A percentile compares a stretch with the other conserved stretches of the same genome.
phyloP scores from a whole-genome alignment of 2,797 vertebrate genomes.

The Chromobotia macracanthus region DNA sequence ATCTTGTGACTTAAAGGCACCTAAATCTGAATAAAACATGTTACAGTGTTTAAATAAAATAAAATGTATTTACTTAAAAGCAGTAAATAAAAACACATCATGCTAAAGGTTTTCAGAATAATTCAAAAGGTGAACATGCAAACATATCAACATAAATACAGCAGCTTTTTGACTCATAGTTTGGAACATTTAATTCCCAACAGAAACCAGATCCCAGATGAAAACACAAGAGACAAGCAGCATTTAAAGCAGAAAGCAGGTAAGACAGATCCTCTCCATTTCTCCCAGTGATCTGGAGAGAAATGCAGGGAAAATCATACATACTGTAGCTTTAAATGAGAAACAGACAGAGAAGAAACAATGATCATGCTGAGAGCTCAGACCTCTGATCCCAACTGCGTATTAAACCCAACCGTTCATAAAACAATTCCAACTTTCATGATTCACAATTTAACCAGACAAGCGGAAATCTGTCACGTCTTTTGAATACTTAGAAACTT shows the following conservation, averaged over 20 bases:
- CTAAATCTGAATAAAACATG: background rate
- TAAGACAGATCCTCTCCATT: background rate
- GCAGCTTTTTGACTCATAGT: background rate
- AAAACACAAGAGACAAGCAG: background rate
- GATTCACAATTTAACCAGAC: too few species aligned
- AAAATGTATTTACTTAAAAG: background rate
- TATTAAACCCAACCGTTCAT: too few species aligned
- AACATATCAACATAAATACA: background rate
- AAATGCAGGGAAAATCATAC: background rate
- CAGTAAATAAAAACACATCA: background rate
- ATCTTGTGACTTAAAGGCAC: background rate
- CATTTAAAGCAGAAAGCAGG: slow-evolving; percentile 6
- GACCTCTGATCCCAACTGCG: too few species aligned
- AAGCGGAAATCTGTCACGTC: too few species aligned
- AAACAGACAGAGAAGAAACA: background rate
- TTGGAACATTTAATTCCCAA: too few species aligned
- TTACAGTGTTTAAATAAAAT: background rate
- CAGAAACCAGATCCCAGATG: background rate
- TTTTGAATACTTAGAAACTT: too few species aligned
- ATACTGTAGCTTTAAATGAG: slow-evolving; percentile 1
- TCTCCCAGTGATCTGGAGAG: too few species aligned
- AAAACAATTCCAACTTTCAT: too few species aligned
- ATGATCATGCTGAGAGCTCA: background rate
- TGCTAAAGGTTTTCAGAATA: background rate
- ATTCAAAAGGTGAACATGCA: background rate